Evolutionary conservation across 2,888 invertebrate species (phyloP).

Genomic region (Drosophila pullipes): DNA sequence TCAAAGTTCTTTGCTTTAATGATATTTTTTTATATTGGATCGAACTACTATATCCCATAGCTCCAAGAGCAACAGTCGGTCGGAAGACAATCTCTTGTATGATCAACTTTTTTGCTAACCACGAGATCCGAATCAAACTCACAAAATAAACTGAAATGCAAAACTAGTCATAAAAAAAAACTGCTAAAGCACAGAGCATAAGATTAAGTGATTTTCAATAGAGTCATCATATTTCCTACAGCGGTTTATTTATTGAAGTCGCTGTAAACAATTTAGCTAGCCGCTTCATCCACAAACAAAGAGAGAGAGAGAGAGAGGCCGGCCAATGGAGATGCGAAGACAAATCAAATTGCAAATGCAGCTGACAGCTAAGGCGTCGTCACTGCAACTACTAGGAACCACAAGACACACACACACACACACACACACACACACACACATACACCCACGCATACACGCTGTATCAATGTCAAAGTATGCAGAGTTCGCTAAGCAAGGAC

Average conservation of each 20-base stretch:
- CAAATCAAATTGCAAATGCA: conserved; percentile 51
- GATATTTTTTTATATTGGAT: not conserved
- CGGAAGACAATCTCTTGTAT: not conserved
- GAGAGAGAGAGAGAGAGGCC: not conserved
- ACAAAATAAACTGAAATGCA: not conserved
- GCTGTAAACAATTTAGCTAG: conserved; percentile 48
- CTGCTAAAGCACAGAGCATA: not conserved
- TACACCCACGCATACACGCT: conserved; percentile 23
- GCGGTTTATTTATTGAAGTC: conserved; percentile 25
- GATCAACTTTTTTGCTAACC: not conserved
- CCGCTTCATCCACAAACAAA: conserved; percentile 18
- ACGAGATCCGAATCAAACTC: not conserved
- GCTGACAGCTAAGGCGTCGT: conserved; percentile 60
- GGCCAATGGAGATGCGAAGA: not conserved
- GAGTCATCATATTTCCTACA: conserved; percentile 8
- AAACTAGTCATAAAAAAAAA: not conserved
- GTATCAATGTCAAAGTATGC: conserved; percentile 77
- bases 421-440: conserved; percentile 17
- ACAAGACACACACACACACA: conserved; percentile 27
- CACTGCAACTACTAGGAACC: conserved; percentile 50
- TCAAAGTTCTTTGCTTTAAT: not conserved
- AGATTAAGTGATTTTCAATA: not conserved
- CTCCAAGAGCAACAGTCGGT: not conserved
- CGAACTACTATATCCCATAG: not conserved
- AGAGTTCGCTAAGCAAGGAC: conserved; percentile 69